Conservation (phyloP, 2,888 invertebrate genomes). For the Hydroisotoma schaefferi region DNA sequence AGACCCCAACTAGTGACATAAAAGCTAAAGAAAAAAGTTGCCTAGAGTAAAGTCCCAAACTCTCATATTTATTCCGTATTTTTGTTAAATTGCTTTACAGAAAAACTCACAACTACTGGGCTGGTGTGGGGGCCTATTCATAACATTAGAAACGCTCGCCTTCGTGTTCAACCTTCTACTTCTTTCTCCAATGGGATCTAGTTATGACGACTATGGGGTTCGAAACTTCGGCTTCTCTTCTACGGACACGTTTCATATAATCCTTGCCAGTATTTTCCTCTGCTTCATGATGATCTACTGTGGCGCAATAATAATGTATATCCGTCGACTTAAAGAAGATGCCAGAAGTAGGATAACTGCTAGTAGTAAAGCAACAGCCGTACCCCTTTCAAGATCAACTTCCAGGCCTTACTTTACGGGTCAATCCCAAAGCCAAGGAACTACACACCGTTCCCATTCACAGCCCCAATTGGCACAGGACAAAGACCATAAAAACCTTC, state of each 20-base stretch:
- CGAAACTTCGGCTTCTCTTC: slow-evolving; percentile 37
- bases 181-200: slow-evolving; percentile 32
- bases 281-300: slow-evolving; percentile 33
- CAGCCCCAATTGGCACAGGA: not conserved
- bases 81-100: slow-evolving; percentile 7
- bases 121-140: slow-evolving; percentile 36
- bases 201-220: slow-evolving; percentile 37
- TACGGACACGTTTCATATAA: slow-evolving; percentile 32
- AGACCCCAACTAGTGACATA: not conserved
- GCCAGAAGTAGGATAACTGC: slow-evolving; percentile 11
- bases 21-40: not conserved
- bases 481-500: not conserved
- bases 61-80: too few relatives aligned
- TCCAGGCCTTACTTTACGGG: slow-evolving; percentile 23
- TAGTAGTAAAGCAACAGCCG: slow-evolving; percentile 19
- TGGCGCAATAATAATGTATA: slow-evolving; percentile 34
- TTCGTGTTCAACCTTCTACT: slow-evolving; percentile 37
- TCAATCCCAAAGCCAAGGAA: slow-evolving; percentile 2
- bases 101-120: slow-evolving; percentile 37
- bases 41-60: not conserved
- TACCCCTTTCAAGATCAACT: slow-evolving; percentile 21
- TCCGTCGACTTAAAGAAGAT: slow-evolving; percentile 31
- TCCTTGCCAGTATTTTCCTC: slow-evolving; percentile 31
- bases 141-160: slow-evolving; percentile 35
- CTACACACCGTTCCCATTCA: too few relatives aligned